Conservation (phyloP, 1,140 invertebrate species). For the Chionoecetes opilio region DNA sequence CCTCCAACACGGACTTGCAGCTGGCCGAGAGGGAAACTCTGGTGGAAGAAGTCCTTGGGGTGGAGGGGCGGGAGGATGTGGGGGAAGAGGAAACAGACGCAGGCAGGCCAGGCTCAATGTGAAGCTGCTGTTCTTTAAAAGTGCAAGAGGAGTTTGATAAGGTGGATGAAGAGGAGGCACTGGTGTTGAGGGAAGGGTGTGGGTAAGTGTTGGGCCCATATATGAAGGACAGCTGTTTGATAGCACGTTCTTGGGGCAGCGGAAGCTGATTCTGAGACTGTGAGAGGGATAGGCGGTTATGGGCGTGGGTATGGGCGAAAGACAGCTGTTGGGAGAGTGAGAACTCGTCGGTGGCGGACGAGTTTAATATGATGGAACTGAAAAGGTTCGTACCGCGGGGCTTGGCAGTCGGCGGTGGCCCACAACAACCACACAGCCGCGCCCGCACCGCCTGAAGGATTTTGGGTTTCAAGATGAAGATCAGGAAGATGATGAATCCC, state of each 20-base stretch:
- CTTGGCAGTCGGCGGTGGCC: conserved; percentile 64
- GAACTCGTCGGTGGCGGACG: conserved; percentile 75
- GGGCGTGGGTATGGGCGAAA: conserved; percentile 52
- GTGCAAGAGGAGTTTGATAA: not conserved
- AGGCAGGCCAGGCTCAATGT: conserved; percentile 13
- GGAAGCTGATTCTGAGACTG: conserved; percentile 39
- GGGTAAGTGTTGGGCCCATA: conserved; percentile 7
- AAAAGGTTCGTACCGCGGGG: conserved; percentile 77
- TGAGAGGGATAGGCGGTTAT: conserved; percentile 51
- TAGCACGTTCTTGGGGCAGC: conserved; percentile 9
- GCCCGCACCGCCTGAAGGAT: conserved; percentile 79
- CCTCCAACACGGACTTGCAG: conserved; percentile 72
- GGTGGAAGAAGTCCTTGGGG: conserved; percentile 71
- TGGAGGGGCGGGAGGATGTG: conserved; percentile 63
- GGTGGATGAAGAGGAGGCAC: not conserved
- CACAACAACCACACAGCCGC: conserved; percentile 75
- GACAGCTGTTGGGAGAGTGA: conserved; percentile 73
- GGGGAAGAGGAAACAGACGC: conserved; percentile 48
- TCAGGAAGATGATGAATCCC: conserved; percentile 81
- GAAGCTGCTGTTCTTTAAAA: conserved; percentile 31
- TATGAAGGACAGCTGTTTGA: conserved; percentile 49
- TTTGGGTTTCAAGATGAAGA: conserved; percentile 81
- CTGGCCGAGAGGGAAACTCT: conserved; percentile 72
- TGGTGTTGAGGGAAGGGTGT: not conserved
- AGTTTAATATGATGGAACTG: conserved; percentile 73